Evolutionary conservation across 2,888 invertebrate species (phyloP).

Genomic region (Myopa tessellatipennis): DNA sequence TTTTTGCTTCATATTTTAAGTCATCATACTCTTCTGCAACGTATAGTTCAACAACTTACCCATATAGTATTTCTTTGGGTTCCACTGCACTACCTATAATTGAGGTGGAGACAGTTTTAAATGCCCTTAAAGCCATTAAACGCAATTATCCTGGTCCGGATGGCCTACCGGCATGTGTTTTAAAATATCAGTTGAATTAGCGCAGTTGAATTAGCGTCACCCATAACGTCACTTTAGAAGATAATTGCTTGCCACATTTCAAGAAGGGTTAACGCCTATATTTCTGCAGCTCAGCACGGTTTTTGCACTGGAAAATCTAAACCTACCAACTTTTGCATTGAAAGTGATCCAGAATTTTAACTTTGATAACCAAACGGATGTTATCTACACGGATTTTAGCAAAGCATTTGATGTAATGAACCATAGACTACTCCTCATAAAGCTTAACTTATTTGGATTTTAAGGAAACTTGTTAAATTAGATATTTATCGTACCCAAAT

Average conservation of each 20-base stretch:
- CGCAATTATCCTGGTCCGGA: neutral
- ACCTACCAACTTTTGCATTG: neutral
- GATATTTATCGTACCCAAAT: slow-evolving; percentile 6
- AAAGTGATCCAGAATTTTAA: neutral
- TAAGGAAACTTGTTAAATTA: too few species aligned
- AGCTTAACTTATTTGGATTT: slow-evolving; percentile 3
- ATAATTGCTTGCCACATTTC: neutral
- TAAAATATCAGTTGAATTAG: too few species aligned
- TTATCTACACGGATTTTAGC: neutral
- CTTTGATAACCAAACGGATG: neutral
- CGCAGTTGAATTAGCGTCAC: neutral
- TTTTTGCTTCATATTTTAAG: too few species aligned
- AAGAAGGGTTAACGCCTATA: neutral
- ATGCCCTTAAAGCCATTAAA: neutral
- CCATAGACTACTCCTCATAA: neutral
- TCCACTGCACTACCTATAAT: neutral
- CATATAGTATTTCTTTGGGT: neutral
- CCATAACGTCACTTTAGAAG: neutral
- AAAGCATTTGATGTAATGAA: slow-evolving; percentile 13
- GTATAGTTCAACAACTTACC: too few species aligned
- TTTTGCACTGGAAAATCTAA: neutral
- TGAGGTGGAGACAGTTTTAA: neutral
- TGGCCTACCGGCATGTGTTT: neutral
- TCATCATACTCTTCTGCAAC: too few species aligned
- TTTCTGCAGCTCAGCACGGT: too few species aligned